Evolutionary conservation across 2,888 invertebrate genomes (phyloP), one percentile per base, ranked within the genome.

Genomic region (Ferdinandea cuprea): DNA sequence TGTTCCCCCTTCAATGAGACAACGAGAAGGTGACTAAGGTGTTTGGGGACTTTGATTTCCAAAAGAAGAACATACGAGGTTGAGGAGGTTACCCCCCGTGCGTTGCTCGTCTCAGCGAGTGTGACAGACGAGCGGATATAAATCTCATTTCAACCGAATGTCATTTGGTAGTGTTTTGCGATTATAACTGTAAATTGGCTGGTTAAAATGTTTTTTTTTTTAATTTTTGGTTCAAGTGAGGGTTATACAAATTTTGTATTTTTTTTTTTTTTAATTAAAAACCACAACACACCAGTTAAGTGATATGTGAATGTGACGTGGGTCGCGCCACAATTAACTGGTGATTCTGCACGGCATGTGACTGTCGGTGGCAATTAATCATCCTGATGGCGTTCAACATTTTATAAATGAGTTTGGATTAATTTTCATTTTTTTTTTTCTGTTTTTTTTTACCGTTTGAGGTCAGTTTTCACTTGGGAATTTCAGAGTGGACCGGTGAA

Each of bases 261-360:
- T 21, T 9, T 25, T 63, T 48, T 61, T 59, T 44, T 58, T 54
- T 56, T 58, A 76, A 61, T 61, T 69, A 69, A 76, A 69, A 44
- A 46, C 63, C 71, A 48, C 78, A 21, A 69, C 69, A 69, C 68
- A 30, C 21, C 13, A 13, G 13, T 13, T 13, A 52, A 37, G 40
- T 15, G 30, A 54, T 58, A 25, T 19, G 56, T 46, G 52, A 46
- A 25, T 19, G 56, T 46, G 52, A 46, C 52, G 59, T 59, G 21
- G 21, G 59, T 46, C 73, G 66, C 63, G 66, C 21, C 59, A 48
- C 61, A 79, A 79, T 79, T 79, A 74, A 79, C 68, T 73, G 79
- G 58, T 81, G 76, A 76, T 81, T 76, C 58, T 76, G 76, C 69
- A 58, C 42, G 68, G 65, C 40, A 71, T 76, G 44, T 58, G 50